Base-by-base conservation (phyloP, 2,113 vertebrate species). In the Chinchilla lanigera region DNA sequence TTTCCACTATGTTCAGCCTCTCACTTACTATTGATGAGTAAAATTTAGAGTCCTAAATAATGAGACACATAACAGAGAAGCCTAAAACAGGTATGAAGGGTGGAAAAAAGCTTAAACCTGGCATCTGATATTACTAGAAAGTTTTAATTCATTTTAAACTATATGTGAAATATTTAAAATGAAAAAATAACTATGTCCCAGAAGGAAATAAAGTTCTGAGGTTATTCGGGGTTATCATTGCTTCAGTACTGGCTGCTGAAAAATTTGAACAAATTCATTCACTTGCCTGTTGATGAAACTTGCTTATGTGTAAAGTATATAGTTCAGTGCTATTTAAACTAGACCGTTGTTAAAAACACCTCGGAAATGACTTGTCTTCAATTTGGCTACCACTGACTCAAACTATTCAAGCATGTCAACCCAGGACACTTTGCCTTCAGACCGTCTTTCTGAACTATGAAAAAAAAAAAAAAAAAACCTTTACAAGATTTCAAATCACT, bases 81-180 rank as follows among this genome's bases (percentile, higher is more conserved):
- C 30, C 58, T 52, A 88, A 78, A 54, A 5, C n/a, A 41, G 78
- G 24, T 30, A 30, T 47, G 44, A 20, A 82, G 17, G 24, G 11
- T 73, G 17, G 14, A 54, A 75, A 80, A 50, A 75, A 89, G 33
- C 14, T 58, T 33, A 78, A 84, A 60, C 58, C 52, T 88, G 38
- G 35, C 7, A 50, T 38, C 26, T 93, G 47, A 16, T 69, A 17
- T 77, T 44, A 50, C 1, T 61, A 20, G n/a, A 44, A 75, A 47
- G 50, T 90, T 91, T 81, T 88, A 3, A 83, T 83, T 77, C 86
- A 56, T 54, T 88, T 35, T 67, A n/a, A n/a, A 69, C 33, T 69
- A 17, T 69, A 69, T 69, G 35, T 11, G 63, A 69, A 80, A 63
- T 96, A 93, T 90, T 91, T 75, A 82, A 96, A 85, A 86, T 33